Evolutionary conservation across 2,888 invertebrate genomes (phyloP).

Genomic region (Leucoptera coffeella): DNA sequence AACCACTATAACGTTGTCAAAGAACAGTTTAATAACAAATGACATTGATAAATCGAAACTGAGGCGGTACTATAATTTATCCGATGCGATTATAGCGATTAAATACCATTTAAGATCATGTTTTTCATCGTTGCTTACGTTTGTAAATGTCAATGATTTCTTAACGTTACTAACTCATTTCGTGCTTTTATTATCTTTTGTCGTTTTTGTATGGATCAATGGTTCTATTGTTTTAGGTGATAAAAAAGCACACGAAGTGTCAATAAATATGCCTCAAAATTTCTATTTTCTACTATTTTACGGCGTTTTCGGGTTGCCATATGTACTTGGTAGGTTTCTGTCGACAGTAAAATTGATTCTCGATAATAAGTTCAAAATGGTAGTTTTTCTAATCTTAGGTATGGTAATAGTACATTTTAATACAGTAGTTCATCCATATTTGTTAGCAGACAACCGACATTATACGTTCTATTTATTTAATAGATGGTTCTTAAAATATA

Average conservation of each 20-base stretch:
- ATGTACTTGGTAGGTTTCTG: constrained; percentile 40
- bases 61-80: constrained; percentile 21
- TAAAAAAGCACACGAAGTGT: constrained; percentile 75
- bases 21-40: constrained; percentile 14
- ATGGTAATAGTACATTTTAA: constrained; percentile 57
- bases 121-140: constrained; percentile 17
- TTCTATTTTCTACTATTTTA: constrained; percentile 77
- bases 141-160: constrained; percentile 16
- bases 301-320: constrained; percentile 60
- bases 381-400: constrained; percentile 23
- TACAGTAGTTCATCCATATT: constrained; percentile 85
- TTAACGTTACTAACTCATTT: constrained; percentile 27
- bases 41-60: constrained; percentile 24
- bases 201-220: constrained; percentile 68
- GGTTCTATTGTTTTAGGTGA: constrained; percentile 92
- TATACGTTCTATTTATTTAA: constrained; percentile 95
- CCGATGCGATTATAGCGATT: constrained; percentile 18
- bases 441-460: constrained; percentile 94
- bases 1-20: constrained; percentile 13
- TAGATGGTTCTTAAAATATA: constrained; percentile 66
- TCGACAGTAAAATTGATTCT: constrained; percentile 35
- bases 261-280: constrained; percentile 79
- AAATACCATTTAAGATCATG: constrained; percentile 20
- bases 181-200: constrained; percentile 49
- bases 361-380: constrained; percentile 24